These are phyloP conservation scores for Flexamia atlantica DNA, from an alignment of 2,888 invertebrate genomes.

Conservation along the genomic window DNA sequence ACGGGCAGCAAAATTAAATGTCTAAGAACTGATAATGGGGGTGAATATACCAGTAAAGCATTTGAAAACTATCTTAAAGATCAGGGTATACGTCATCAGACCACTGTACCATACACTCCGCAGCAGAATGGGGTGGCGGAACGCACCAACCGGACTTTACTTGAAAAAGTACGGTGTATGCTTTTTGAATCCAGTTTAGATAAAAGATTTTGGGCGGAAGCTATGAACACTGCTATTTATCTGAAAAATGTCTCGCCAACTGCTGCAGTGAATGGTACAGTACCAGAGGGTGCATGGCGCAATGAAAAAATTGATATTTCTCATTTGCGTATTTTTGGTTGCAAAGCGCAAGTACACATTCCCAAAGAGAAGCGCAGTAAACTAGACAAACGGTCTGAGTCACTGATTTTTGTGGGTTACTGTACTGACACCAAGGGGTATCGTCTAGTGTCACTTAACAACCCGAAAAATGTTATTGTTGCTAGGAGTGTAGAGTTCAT, in stretches of 20 bases:
- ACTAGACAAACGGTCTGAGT: conserved; percentile 59
- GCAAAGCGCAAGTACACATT: conserved; percentile 46
- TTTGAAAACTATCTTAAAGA: conserved; percentile 47
- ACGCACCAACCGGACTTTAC: conserved; percentile 51
- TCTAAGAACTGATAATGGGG: conserved; percentile 65
- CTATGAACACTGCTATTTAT: conserved; percentile 70
- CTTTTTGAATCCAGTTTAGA: conserved; percentile 69
- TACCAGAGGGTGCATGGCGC: conserved; percentile 56
- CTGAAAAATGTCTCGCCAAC: conserved; percentile 71
- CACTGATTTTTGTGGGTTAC: conserved; percentile 61
- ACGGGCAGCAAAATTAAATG: conserved; percentile 68
- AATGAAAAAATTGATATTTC: conserved; percentile 51
- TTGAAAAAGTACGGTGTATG: conserved; percentile 70
- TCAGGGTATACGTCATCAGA: conserved; percentile 59
- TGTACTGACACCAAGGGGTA: conserved; percentile 59
- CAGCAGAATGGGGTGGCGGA: conserved; percentile 64
- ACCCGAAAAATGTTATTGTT: not conserved
- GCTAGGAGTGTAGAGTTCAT: conserved; percentile 34
- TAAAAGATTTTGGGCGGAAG: conserved; percentile 71
- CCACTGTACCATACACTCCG: conserved; percentile 60
- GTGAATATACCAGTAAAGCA: conserved; percentile 57
- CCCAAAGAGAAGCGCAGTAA: conserved; percentile 31
- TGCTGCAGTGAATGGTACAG: conserved; percentile 46
- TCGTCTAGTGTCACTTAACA: not conserved
- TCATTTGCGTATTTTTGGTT: conserved; percentile 64